Base-by-base conservation (phyloP, 2,797 vertebrate genomes). In the Molossus molossus region DNA sequence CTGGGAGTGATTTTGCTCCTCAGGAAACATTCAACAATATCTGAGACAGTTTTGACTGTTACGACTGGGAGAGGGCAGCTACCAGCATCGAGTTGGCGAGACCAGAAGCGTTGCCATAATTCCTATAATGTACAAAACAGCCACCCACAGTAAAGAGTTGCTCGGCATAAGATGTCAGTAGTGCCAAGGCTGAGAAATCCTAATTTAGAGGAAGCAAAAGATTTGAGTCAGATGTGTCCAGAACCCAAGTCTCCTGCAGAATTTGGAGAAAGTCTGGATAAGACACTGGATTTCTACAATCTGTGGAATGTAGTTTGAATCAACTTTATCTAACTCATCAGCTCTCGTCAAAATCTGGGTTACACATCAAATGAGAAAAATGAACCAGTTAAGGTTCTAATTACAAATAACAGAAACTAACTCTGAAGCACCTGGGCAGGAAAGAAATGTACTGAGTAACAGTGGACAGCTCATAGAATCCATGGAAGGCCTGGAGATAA, bases 361-460 rank as follows among this genome's bases (percentile, higher is more conserved):
- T 55, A 73, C 3, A 8, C 72, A 65, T 83, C 40, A 77, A 92
- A 83, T 50, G 64, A 81, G 37, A 94, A 90, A 83, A 90, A 11
- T 48, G 8, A 87, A 67, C 67, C 23, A n/a, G 4, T 83, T 37
- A 73, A 17, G 13, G 18, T 40, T 88, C 65, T 85, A 58, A 45
- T 82, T 88, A 75, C 53, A 84, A 91, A 20, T 84, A 48, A 75
- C 37, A 85, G 72, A 76, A 91, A 80, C 40, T 20, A 73, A 20
- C 13, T 48, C 53, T 55, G 13, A 55, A 48, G 18, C 84, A 75
- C 69, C 0, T 60, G 67, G 85, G 27, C 40, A 75, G 40, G 60
- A 91, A 88, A 60, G 27, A 9, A 77, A 37, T 55, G 23, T 21
- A 55, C 55, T 73, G 27, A 40, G 29, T 37, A 15, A 65, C 6